Evolutionary conservation across 2,113 vertebrate species (phyloP).

Genomic region (Oophaga pumilio): DNA sequence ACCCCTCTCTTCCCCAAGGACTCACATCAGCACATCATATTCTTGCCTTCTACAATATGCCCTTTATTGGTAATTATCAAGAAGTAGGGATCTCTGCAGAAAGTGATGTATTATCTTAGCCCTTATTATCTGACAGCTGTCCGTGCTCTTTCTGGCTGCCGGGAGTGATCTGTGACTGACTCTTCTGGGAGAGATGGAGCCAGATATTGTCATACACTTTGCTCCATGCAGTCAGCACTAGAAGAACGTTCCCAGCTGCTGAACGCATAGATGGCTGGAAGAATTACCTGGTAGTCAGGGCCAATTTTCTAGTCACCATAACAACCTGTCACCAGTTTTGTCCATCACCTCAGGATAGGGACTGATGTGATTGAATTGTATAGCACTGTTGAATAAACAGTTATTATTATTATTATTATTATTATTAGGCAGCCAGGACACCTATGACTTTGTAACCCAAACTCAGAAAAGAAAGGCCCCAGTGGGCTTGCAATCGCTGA

Average conservation of each 20-base stretch:
- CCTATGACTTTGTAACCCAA: neutral
- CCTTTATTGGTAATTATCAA: neutral
- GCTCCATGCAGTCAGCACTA: neutral
- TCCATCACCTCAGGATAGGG: neutral
- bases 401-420: too few relatives aligned
- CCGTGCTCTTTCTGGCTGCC: too few relatives aligned
- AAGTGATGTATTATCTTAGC: neutral
- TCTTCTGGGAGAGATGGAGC: neutral
- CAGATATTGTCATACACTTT: neutral
- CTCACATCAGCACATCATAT: neutral
- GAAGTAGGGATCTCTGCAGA: neutral
- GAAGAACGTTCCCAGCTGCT: neutral
- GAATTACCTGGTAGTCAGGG: neutral
- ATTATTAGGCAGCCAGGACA: neutral
- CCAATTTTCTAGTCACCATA: slow-evolving; percentile 4
- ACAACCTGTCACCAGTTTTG: slow-evolving; percentile 4
- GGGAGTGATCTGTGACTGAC: neutral
- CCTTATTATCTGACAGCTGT: neutral
- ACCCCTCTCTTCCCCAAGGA: neutral
- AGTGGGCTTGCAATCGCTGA: neutral
- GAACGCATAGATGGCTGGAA: neutral
- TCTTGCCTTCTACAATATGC: neutral
- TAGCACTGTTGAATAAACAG: neutral
- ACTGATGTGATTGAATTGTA: neutral
- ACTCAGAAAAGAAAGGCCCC: neutral